Percentiles rank a stretch among this genome's conserved stretches.
Evolutionary conservation across 2,797 vertebrate genomes (phyloP).

Genomic region (Gambusia yucatana): DNA sequence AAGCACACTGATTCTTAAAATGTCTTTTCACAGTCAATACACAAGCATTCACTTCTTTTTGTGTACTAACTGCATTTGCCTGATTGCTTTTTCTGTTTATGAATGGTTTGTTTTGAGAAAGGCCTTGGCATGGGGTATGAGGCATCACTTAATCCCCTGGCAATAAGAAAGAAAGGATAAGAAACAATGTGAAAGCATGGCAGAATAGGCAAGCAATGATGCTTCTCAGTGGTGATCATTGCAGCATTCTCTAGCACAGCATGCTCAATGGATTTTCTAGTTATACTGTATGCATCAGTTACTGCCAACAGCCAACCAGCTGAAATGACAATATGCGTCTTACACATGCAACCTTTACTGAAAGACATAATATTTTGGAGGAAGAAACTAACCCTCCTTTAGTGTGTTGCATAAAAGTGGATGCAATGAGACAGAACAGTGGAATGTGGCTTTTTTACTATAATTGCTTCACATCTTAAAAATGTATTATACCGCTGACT

Average conservation of each 20-base stretch:
- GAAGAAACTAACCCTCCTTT: slow-evolving; percentile 13
- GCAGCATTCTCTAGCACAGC: slow-evolving; percentile 63
- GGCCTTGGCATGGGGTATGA: slow-evolving; percentile 73
- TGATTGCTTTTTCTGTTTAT: slow-evolving; percentile 78
- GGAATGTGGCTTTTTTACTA: slow-evolving; percentile 6
- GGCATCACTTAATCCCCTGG: slow-evolving; percentile 75
- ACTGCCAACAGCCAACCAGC: slow-evolving; percentile 52
- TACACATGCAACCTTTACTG: slow-evolving; percentile 54
- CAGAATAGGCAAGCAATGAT: slow-evolving; percentile 71
- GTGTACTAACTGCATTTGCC: slow-evolving; percentile 73
- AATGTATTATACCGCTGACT: not conserved
- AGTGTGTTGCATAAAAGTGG: slow-evolving; percentile 1
- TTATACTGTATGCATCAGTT: slow-evolving; percentile 56
- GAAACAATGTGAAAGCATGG: slow-evolving; percentile 75
- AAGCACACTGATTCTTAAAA: slow-evolving; percentile 64
- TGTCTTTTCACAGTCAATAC: slow-evolving; percentile 64
- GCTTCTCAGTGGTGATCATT: slow-evolving; percentile 69
- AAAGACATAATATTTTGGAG: slow-evolving; percentile 31
- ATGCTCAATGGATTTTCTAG: slow-evolving; percentile 67
- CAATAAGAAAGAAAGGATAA: slow-evolving; percentile 65
- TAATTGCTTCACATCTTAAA: slow-evolving; percentile 3
- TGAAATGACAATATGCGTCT: slow-evolving; percentile 52
- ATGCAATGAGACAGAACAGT: slow-evolving; percentile 14
- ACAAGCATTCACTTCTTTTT: slow-evolving; percentile 64
- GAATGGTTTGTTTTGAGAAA: slow-evolving; percentile 78